Evolutionary conservation across 2,113 vertebrate genomes (phyloP), one percentile per base, ranked within the genome.

Genomic region (Grantiella picta): DNA sequence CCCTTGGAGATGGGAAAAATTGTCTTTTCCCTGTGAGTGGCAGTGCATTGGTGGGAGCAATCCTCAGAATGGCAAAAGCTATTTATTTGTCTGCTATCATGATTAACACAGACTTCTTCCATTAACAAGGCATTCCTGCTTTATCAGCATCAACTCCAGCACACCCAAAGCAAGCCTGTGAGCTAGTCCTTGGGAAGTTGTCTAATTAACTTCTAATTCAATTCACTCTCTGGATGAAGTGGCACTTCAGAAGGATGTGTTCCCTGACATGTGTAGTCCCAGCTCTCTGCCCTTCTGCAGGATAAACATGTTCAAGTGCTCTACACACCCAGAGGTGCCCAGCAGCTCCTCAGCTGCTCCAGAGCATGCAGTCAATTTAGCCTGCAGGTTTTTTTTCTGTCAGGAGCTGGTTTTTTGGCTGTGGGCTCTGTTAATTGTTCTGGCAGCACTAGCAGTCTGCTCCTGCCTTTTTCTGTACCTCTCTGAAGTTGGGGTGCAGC

Each of bases 401-500:
- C 54, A 49, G 0, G 59, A 83, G 36, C 11, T 17, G 27, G 35
- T 31, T 8, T 6, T 3, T 71, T 83, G 80, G 59, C 75, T 35
- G 2, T 61, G 18, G 61, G 47, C 44, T 89, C 6, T 35, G 0
- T 45, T 40, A 47, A 42, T 76, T 50, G 47, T 35, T 64, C 53
- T 72, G 68, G 71, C 83, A 86, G 83, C 38, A 28, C 33, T 1
- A 28, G 57, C 82, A 82, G 66, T 28, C 70, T 79, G 52, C 47
- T 40, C 10, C 66, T 90, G 75, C 42, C 35, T 82, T 20, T 35
- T 35, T 7, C 7, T 25, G 5, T 28, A 4, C 22, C 35, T 13
- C n/a, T 75, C 4, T 8, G 23, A 63, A 47, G 11, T 0, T 13
- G 22, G 14, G 47, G 15, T 0, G 0, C 8, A 14, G 15, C 27